Conservation (phyloP, 2,888 invertebrate species). For the Drosophila vallismaia region DNA sequence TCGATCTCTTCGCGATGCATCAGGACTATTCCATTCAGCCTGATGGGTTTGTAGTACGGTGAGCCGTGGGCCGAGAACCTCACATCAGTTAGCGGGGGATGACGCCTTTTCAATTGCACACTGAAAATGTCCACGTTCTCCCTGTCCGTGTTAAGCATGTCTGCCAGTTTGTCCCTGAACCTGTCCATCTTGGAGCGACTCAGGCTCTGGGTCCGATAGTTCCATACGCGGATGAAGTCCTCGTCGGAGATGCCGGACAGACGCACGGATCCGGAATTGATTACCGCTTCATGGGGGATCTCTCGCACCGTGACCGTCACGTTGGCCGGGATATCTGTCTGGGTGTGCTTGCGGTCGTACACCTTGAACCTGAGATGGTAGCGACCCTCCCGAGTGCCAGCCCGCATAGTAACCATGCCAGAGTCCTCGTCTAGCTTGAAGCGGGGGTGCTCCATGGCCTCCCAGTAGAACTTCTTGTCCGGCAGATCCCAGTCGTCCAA, state of each 20-base stretch:
- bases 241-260: slow-evolving; percentile 97
- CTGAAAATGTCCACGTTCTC: slow-evolving; percentile 98
- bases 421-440: slow-evolving; percentile 95
- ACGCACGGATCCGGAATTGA: slow-evolving; percentile 97
- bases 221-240: slow-evolving; percentile 97
- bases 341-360: slow-evolving; percentile 96
- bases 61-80: slow-evolving; percentile 98
- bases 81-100: slow-evolving; percentile 95
- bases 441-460: slow-evolving; percentile 92
- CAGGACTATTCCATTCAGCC: slow-evolving; percentile 96
- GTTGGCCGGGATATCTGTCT: slow-evolving; percentile 97
- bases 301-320: slow-evolving; percentile 97
- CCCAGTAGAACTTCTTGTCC: slow-evolving; percentile 99
- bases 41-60: slow-evolving; percentile 96
- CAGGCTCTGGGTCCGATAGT: slow-evolving; percentile 93
- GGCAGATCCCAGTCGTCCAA: slow-evolving; percentile 99
- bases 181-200: slow-evolving; percentile 95
- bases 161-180: slow-evolving; percentile 94
- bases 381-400: slow-evolving; percentile 94
- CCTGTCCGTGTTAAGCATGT: slow-evolving; percentile 92
- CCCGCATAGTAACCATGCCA: slow-evolving; percentile 98
- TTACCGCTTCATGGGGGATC: slow-evolving; percentile 97
- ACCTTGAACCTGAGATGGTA: slow-evolving; percentile 93
- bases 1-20: slow-evolving; percentile 98
- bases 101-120: slow-evolving; percentile 93